Evolutionary conservation across 1,140 invertebrate species (phyloP).

Genomic region (Calephelis virginiensis): DNA sequence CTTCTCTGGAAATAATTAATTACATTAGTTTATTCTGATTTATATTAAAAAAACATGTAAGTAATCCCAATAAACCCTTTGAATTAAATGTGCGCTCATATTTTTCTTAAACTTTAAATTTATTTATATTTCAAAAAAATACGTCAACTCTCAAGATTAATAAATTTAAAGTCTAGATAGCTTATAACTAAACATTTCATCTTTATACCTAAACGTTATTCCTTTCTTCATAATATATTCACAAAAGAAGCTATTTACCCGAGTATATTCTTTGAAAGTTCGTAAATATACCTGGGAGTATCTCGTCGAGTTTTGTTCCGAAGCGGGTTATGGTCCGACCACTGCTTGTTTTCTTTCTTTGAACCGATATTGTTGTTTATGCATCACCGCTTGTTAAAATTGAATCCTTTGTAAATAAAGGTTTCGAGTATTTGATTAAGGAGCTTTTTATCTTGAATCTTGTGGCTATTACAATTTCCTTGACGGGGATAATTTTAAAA

Average conservation of each 20-base stretch:
- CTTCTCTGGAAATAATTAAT: no score
- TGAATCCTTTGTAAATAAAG: slow-evolving; percentile 18
- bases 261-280: slow-evolving; percentile 16
- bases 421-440: slow-evolving; percentile 17
- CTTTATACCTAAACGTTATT: neutral
- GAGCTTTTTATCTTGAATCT: slow-evolving; percentile 10
- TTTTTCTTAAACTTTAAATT: no score
- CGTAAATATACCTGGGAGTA: slow-evolving; percentile 15
- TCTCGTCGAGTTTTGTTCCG: slow-evolving; percentile 3
- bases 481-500: neutral
- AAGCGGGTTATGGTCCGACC: slow-evolving; percentile 14
- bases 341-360: slow-evolving; percentile 17
- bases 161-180: no score
- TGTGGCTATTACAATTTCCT: slow-evolving; percentile 3
- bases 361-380: slow-evolving; percentile 17
- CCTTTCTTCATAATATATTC: neutral
- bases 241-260: slow-evolving; percentile 12
- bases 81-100: no score
- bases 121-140: no score
- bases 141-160: no score
- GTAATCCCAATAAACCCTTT: no score
- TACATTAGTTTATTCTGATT: no score
- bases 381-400: slow-evolving; percentile 17
- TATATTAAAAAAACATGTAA: no score
- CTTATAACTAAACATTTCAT: no score